These are phyloP conservation scores for Drosophila kanapiae DNA, from an alignment of 1,140 invertebrate species.

Conservation along the genomic window DNA sequence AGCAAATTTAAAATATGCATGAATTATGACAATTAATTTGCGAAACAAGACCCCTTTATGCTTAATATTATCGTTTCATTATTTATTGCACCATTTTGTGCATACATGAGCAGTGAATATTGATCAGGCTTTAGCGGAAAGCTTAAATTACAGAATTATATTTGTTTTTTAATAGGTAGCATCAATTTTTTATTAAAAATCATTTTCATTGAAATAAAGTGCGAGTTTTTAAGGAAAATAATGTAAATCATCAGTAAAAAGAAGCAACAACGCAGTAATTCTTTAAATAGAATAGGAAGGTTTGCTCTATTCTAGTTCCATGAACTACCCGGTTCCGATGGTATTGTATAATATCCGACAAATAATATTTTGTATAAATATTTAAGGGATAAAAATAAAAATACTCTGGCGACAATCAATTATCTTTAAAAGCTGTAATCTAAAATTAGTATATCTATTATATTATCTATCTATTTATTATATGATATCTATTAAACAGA, in stretches of 20 bases:
- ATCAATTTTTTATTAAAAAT: background rate
- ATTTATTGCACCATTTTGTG: conserved; percentile 43
- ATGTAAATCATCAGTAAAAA: background rate
- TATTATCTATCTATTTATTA: too few species aligned
- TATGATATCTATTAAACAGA: too few species aligned
- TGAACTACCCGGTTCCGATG: too few species aligned
- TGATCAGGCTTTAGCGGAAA: conserved; percentile 39
- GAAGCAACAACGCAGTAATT: background rate
- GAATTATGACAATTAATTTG: conserved; percentile 60
- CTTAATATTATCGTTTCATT: conserved; percentile 54
- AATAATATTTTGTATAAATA: too few species aligned
- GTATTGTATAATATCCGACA: too few species aligned
- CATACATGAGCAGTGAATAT: conserved; percentile 27
- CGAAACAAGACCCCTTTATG: conserved; percentile 33
- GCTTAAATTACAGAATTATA: conserved; percentile 23
- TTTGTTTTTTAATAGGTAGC: conserved; percentile 1
- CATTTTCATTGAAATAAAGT: background rate
- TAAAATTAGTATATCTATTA: too few species aligned
- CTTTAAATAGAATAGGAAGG: too few species aligned
- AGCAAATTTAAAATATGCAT: conserved; percentile 55
- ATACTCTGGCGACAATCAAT: too few species aligned
- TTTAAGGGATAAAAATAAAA: too few species aligned
- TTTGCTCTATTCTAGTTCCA: too few species aligned
- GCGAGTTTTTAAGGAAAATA: background rate
- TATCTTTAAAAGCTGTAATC: background rate